phyloP scores from a whole-genome alignment of 2,888 invertebrate species.

The Calephelis perditalis region DNA sequence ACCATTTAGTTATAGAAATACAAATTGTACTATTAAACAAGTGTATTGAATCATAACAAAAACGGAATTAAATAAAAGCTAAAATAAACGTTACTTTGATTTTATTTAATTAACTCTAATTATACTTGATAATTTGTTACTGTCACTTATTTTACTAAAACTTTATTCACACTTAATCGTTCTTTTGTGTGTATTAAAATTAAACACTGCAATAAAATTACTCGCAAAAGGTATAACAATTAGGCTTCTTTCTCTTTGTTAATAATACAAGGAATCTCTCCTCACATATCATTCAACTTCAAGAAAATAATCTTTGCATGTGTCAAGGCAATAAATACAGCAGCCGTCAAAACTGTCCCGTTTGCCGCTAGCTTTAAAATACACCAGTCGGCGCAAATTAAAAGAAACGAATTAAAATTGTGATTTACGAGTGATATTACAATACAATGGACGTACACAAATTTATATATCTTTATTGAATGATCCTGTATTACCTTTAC shows the following conservation, averaged over 20 bases:
- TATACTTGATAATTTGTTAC: too few relatives aligned
- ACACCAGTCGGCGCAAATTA: slow-evolving; percentile 53
- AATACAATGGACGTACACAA: slow-evolving; percentile 33
- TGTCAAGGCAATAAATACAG: slow-evolving; percentile 40
- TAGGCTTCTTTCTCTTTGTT: not conserved
- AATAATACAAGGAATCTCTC: not conserved
- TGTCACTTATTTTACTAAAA: too few relatives aligned
- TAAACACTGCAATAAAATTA: too few relatives aligned
- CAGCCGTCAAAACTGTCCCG: slow-evolving; percentile 39
- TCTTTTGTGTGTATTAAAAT: too few relatives aligned
- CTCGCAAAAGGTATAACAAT: too few relatives aligned
- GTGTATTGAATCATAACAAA: too few relatives aligned
- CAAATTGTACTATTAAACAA: too few relatives aligned
- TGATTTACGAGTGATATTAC: slow-evolving; percentile 62
- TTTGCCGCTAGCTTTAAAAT: slow-evolving; percentile 44
- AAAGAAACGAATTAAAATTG: slow-evolving; percentile 51
- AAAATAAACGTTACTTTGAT: too few relatives aligned
- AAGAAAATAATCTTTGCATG: slow-evolving; percentile 20
- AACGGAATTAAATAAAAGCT: too few relatives aligned
- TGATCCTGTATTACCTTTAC: slow-evolving; percentile 34
- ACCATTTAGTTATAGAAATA: too few relatives aligned
- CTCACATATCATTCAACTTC: slow-evolving; percentile 14
- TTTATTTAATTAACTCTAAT: too few relatives aligned
- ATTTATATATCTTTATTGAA: slow-evolving; percentile 44
- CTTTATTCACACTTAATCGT: too few relatives aligned